phyloP scores from a whole-genome alignment of 2,113 vertebrate species.

The Sander lucioperca region DNA sequence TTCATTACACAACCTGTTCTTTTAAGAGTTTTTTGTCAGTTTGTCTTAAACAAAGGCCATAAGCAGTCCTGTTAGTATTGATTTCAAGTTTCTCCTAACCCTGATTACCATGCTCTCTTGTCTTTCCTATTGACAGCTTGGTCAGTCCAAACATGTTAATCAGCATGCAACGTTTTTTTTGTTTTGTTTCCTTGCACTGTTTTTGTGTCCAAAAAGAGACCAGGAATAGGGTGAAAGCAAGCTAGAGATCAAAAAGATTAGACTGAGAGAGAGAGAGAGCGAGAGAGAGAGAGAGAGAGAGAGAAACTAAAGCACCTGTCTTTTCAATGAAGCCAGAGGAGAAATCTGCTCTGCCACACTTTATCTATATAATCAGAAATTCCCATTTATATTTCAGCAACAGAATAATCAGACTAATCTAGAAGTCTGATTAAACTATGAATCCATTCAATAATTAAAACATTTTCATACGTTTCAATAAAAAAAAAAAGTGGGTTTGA shows the following conservation, averaged over 20 bases:
- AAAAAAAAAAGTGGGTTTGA: constrained; percentile 46
- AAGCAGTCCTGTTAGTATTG: too few species aligned
- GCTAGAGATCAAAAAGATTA: too few species aligned
- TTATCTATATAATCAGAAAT: constrained; percentile 44
- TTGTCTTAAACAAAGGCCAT: neutral
- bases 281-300: neutral
- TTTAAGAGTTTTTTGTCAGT: neutral
- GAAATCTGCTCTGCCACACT: neutral
- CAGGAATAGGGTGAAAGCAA: neutral
- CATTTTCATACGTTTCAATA: constrained; percentile 54
- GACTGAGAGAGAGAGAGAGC: too few species aligned
- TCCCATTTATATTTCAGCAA: constrained; percentile 55
- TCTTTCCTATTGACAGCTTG: neutral
- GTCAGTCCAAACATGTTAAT: neutral
- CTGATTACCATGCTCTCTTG: too few species aligned
- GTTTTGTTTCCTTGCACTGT: neutral
- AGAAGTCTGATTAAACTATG: constrained; percentile 68
- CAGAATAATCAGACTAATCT: constrained; percentile 65
- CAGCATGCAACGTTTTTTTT: too few species aligned
- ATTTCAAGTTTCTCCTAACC: too few species aligned
- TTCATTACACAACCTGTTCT: neutral
- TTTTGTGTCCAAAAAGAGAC: neutral
- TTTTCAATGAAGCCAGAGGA: constrained; percentile 3
- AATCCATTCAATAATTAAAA: constrained; percentile 73
- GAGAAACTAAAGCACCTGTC: neutral